Percentiles rank a stretch among this genome's conserved stretches.
These are phyloP conservation scores for Mesorhabditis sp. DNA, from an alignment of 2,888 invertebrate species.

Conservation along the genomic window DNA sequence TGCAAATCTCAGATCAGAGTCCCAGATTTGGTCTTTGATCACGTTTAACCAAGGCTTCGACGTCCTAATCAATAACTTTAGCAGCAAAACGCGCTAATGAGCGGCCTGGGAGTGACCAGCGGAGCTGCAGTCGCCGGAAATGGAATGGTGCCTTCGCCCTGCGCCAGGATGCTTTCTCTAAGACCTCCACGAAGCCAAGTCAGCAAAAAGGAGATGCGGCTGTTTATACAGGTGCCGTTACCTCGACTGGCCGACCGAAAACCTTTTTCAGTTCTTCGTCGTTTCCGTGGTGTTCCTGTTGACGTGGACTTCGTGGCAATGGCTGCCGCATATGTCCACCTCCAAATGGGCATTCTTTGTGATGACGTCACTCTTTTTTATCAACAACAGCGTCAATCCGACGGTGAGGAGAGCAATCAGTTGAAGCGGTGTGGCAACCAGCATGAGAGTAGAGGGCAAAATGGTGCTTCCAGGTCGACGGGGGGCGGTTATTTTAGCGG, in stretches of 20 bases:
- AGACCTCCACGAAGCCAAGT: conserved; percentile 49
- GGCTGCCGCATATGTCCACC: conserved; percentile 43
- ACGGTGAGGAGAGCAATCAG: neutral
- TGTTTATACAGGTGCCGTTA: conserved; percentile 43
- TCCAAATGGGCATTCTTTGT: conserved; percentile 53
- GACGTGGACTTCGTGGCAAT: conserved; percentile 56
- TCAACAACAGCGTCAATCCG: conserved; percentile 47
- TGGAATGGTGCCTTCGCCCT: conserved; percentile 14
- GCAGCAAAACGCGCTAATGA: conserved; percentile 39
- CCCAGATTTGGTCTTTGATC: too few relatives aligned
- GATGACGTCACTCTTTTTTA: conserved; percentile 53
- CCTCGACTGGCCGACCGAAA: neutral
- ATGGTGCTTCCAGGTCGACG: too few relatives aligned
- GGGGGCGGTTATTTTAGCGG: too few relatives aligned
- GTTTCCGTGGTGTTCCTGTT: conserved; percentile 52
- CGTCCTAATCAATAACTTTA: conserved; percentile 8
- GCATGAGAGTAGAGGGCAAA: too few relatives aligned
- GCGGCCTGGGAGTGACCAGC: conserved; percentile 24
- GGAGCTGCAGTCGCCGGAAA: conserved; percentile 28
- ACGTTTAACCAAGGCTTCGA: too few relatives aligned
- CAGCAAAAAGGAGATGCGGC: conserved; percentile 49
- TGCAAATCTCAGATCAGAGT: neutral
- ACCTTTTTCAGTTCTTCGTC: conserved; percentile 48
- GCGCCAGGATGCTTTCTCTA: conserved; percentile 36
- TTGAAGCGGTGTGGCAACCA: neutral